Base-by-base conservation (phyloP, 2,797 vertebrate genomes). In the Phaenicophaeus curvirostris region DNA sequence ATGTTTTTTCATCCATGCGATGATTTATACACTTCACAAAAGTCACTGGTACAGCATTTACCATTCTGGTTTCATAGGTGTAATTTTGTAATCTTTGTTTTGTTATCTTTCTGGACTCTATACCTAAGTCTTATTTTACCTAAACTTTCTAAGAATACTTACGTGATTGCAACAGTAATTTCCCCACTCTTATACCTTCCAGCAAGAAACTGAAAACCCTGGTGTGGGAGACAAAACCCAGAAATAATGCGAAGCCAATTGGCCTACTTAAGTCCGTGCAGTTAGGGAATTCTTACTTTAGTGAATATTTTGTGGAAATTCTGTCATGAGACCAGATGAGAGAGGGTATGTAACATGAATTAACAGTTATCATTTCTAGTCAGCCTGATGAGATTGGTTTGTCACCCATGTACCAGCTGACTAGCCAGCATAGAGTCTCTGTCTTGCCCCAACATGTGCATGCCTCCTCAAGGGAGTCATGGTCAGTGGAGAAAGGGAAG, bases 261-360 rank as follows among this genome's bases (percentile, higher is more conserved):
- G 20, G n/a, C 41, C 24, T n/a, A 6, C 39, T 55, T 20, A 68
- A 21, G 4, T 58, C 5, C 0, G 2, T n/a, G 42, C 13, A 42
- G 13, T 24, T 6, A 1, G 4, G 39, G 20, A 73, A 54, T 74
- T 48, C 61, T 51, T 42, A 27, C 2, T 6, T 24, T 55, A 23
- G 30, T 55, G 4, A 62, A 44, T 8, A 2, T 53, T 78, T 83
- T 65, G 14, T 14, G 20, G 12, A 33, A 37, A 19, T 25, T 66
- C 15, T 48, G 13, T 55, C 18, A 17, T 8, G 13, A 65, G 9
- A 44, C 23, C 24, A 24, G 62, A 69, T 12, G 16, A 65, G 37
- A 0, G 0, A 82, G 41, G 6, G 8, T 13, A 14, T 3, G 1
- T n/a, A 51, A 20, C 35, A 33, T 31, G 41, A 65, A 25, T 0